Conservation (phyloP, 30 jellyfish, hydroid and myxozoan species). For the Aurelia aurita region DNA sequence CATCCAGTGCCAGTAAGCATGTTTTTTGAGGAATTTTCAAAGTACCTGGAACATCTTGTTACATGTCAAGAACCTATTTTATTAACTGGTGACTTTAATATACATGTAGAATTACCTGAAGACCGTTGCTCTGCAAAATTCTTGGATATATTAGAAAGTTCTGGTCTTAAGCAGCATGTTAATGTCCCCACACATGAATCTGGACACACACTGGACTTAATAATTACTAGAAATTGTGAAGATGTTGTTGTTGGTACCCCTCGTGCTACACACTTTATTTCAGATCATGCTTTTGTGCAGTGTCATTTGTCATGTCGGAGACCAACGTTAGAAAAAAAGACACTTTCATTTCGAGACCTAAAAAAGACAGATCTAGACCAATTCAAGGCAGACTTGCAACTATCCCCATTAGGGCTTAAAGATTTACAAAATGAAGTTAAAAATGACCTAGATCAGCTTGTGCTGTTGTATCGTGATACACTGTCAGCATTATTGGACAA, state of each 20-base stretch:
- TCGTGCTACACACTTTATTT: background rate
- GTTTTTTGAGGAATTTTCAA: background rate
- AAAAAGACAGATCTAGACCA: slow-evolving; percentile 11
- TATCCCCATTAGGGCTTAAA: slow-evolving; percentile 38
- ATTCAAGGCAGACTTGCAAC: slow-evolving; percentile 29
- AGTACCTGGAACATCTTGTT: slow-evolving; percentile 4
- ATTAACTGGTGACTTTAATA: background rate
- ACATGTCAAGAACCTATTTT: slow-evolving; percentile 11
- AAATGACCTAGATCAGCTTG: slow-evolving; percentile 29
- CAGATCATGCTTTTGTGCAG: slow-evolving; percentile 5
- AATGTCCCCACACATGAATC: slow-evolving; percentile 10
- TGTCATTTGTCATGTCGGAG: slow-evolving; percentile 7
- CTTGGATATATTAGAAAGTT: slow-evolving; percentile 12
- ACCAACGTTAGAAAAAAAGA: slow-evolving; percentile 13
- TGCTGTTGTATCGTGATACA: slow-evolving; percentile 31
- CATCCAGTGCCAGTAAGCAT: too few species aligned
- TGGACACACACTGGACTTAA: slow-evolving; percentile 6
- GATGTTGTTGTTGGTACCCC: slow-evolving; percentile 10
- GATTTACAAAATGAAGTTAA: slow-evolving; percentile 23
- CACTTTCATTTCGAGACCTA: slow-evolving; percentile 12
- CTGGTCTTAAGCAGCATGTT: slow-evolving; percentile 17
- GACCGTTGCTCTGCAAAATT: slow-evolving; percentile 14
- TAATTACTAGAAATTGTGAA: slow-evolving; percentile 13
- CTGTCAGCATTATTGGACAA: slow-evolving; percentile 24
- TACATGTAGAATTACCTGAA: background rate